phyloP scores from a whole-genome alignment of 2,797 vertebrate species.

The Pangasius djambal region DNA sequence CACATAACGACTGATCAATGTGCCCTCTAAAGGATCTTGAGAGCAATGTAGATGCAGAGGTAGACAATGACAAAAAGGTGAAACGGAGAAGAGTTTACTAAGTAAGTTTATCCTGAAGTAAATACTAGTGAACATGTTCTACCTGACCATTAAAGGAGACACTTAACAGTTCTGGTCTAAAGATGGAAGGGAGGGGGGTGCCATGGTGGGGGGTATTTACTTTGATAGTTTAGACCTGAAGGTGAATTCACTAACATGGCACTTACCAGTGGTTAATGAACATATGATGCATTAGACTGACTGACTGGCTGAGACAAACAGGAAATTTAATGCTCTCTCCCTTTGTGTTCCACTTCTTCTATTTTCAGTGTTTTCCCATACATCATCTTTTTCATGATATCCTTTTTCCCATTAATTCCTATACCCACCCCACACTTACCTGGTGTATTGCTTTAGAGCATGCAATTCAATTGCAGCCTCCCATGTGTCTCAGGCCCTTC shows the following conservation, averaged over 20 bases:
- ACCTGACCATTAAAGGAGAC: background rate
- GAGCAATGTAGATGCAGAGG: slow-evolving; percentile 35
- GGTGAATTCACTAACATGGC: background rate
- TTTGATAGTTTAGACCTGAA: background rate
- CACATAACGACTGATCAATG: slow-evolving; percentile 57
- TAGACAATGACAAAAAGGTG: slow-evolving; percentile 22
- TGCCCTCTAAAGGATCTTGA: slow-evolving; percentile 27
- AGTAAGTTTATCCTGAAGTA: background rate
- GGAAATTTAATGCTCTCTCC: background rate
- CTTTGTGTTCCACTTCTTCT: background rate
- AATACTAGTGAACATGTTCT: background rate
- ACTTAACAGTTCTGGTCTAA: background rate
- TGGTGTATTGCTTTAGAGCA: slow-evolving; percentile 47
- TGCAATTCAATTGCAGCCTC: slow-evolving; percentile 56
- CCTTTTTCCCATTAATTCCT: slow-evolving; percentile 36
- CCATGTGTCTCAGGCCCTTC: slow-evolving; percentile 33
- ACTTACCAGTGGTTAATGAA: slow-evolving; percentile 1
- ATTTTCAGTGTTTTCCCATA: background rate
- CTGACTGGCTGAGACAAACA: background rate
- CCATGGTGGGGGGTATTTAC: background rate
- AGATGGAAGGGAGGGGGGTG: background rate
- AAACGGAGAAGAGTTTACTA: slow-evolving; percentile 8
- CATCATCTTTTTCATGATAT: slow-evolving; percentile 6
- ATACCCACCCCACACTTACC: slow-evolving; percentile 35
- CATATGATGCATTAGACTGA: background rate